Percentiles rank a stretch among this genome's conserved stretches.
Evolutionary conservation across 2,888 invertebrate species (phyloP).

Genomic region (Dysmachus trigonus): DNA sequence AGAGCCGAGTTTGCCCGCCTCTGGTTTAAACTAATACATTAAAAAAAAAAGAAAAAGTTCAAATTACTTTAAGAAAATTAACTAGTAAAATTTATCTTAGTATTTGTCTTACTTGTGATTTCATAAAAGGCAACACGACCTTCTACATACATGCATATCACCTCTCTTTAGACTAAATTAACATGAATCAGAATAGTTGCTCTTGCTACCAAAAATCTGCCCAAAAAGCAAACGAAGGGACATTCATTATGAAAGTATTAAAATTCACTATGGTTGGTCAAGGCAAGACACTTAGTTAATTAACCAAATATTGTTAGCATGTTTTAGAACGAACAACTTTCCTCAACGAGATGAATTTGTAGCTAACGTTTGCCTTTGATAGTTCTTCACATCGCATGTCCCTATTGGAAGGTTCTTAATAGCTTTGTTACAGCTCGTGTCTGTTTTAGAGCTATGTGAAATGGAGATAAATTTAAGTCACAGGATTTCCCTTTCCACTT

Average conservation of each 20-base stretch:
- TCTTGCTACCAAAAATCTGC: neutral
- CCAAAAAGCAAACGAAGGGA: neutral
- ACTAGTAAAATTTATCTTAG: too few relatives aligned
- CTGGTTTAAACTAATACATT: too few relatives aligned
- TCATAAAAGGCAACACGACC: too few relatives aligned
- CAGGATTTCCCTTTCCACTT: neutral
- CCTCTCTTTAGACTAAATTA: neutral
- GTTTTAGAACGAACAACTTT: neutral
- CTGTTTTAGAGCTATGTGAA: neutral
- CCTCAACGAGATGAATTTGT: neutral
- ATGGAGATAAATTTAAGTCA: neutral
- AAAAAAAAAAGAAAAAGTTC: too few relatives aligned
- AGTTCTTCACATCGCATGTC: neutral
- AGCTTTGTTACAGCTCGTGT: neutral
- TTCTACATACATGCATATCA: too few relatives aligned
- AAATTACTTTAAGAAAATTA: too few relatives aligned
- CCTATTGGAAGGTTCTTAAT: neutral
- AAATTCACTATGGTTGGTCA: neutral
- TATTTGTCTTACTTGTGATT: too few relatives aligned
- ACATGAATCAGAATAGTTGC: too few relatives aligned
- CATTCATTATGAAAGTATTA: neutral
- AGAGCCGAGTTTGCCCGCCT: too few relatives aligned
- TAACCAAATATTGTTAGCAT: neutral
- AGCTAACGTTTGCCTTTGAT: neutral
- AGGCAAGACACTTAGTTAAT: neutral